Percentiles rank a stretch among this genome's conserved stretches.
phyloP scores from a whole-genome alignment of 2,888 invertebrate genomes.

The Dryomyza anilis region DNA sequence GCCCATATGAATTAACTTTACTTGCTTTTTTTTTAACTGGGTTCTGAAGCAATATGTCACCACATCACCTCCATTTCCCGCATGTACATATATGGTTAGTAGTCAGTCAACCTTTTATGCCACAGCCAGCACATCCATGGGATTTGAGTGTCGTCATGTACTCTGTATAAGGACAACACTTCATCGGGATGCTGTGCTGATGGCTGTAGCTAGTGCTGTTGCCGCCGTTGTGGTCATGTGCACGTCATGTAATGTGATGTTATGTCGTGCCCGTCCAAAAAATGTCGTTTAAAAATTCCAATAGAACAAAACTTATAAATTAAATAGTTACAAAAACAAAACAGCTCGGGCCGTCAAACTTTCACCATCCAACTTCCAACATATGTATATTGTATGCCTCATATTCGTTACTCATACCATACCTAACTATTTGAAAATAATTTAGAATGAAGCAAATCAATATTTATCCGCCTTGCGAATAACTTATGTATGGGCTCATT shows the following conservation, averaged over 20 bases:
- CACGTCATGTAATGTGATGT: constrained; percentile 7
- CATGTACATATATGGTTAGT: background rate
- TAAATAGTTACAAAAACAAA: constrained; percentile 5
- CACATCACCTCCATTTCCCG: background rate
- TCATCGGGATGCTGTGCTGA: no score
- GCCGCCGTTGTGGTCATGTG: background rate
- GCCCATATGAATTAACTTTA: no score
- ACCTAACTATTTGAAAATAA: no score
- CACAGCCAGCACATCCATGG: background rate
- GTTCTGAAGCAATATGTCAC: constrained; percentile 10
- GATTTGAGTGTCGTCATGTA: background rate
- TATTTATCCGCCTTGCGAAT: constrained; percentile 39
- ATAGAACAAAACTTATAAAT: background rate
- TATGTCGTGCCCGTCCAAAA: background rate
- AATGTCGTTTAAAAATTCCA: background rate
- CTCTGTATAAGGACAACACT: no score
- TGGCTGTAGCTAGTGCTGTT: background rate
- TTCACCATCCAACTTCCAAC: background rate
- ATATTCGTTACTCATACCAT: no score
- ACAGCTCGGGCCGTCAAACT: background rate
- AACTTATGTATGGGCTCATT: constrained; percentile 30
- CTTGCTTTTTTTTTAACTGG: no score
- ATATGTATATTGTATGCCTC: background rate
- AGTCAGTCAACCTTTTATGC: background rate
- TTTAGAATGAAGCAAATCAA: constrained; percentile 33